phyloP scores from a whole-genome alignment of 2,888 invertebrate genomes.

The Flexamia atlantica region DNA sequence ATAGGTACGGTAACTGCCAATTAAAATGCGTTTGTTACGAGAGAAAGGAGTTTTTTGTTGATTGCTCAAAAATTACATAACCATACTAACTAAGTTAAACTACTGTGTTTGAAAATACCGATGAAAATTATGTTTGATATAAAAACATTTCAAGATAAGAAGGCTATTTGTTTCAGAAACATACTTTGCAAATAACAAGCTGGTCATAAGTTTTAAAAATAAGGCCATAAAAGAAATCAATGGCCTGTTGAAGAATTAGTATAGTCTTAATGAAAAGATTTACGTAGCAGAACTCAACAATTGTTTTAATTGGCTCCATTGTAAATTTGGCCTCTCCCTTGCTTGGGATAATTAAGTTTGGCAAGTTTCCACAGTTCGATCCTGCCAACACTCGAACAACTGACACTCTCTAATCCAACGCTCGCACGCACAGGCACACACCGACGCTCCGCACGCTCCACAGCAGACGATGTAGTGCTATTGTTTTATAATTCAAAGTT shows the following conservation, averaged over 20 bases:
- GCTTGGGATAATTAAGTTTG: conserved; percentile 27
- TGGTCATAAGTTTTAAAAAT: background rate
- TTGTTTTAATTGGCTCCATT: conserved; percentile 19
- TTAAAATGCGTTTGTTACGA: too few relatives aligned
- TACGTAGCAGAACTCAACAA: conserved; percentile 11
- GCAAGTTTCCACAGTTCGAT: background rate
- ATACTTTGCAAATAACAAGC: background rate
- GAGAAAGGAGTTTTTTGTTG: too few relatives aligned
- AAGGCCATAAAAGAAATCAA: background rate
- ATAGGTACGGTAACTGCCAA: too few relatives aligned
- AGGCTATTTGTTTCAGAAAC: too few relatives aligned
- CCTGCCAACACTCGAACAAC: conserved; percentile 16
- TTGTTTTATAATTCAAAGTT: background rate
- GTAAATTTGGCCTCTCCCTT: conserved; percentile 13
- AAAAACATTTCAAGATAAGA: too few relatives aligned
- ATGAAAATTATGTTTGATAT: too few relatives aligned
- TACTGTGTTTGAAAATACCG: too few relatives aligned
- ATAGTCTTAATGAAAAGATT: conserved; percentile 33
- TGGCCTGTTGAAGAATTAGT: conserved; percentile 19
- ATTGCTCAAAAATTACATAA: too few relatives aligned
- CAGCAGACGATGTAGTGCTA: background rate
- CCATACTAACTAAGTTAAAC: too few relatives aligned
- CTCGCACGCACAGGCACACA: background rate
- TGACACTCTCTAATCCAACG: background rate
- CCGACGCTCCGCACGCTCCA: too few relatives aligned